phyloP scores from a whole-genome alignment of 2,797 vertebrate genomes.

The Darevskia nairensis region DNA sequence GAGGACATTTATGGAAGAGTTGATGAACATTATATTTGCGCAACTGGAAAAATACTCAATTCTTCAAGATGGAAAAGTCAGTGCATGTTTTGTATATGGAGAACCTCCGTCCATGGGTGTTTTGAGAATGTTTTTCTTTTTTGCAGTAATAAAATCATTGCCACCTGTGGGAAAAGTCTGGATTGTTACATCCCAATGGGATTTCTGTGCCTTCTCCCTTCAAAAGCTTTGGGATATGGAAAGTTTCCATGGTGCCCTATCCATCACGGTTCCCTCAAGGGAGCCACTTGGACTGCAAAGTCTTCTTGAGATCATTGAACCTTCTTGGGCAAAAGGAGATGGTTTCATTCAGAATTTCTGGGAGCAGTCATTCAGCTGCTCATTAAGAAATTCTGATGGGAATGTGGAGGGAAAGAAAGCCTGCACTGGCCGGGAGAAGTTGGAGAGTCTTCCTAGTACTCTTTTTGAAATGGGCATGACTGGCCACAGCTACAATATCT shows the following conservation, averaged over 20 bases:
- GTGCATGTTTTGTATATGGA: neutral
- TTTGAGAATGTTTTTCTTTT: neutral
- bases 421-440: no score
- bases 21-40: accelerated
- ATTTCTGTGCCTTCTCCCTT: neutral
- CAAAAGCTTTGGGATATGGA: neutral
- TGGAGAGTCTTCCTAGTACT: neutral
- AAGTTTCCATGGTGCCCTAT: neutral
- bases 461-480: neutral
- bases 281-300: neutral
- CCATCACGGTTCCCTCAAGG: neutral
- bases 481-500: neutral
- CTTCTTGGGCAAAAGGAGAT: neutral
- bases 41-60: neutral
- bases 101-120: neutral
- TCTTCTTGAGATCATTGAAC: neutral
- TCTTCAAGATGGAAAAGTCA: neutral
- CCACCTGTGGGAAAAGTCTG: neutral
- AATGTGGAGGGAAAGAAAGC: no score
- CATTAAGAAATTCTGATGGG: neutral
- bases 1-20: neutral
- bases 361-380: neutral
- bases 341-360: neutral
- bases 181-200: neutral
- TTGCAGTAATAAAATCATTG: neutral